Percentiles rank a stretch among this genome's conserved stretches.
Conservation (phyloP, 2,888 invertebrate genomes). For the Heliconius aoede region DNA sequence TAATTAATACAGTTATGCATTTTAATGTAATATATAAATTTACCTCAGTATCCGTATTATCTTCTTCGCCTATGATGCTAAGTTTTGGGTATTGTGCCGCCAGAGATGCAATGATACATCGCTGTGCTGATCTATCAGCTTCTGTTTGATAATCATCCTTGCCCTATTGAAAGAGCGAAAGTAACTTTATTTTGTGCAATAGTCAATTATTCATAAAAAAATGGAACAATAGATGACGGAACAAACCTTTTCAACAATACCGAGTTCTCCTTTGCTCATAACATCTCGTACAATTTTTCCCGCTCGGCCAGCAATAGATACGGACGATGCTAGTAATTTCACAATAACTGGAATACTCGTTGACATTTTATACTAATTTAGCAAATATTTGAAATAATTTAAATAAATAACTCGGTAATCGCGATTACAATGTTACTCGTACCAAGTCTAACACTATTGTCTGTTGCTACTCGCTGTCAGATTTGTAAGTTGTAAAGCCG, state of each 20-base stretch:
- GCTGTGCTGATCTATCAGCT: constrained; percentile 97
- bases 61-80: constrained; percentile 96
- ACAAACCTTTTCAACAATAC: constrained; percentile 94
- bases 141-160: constrained; percentile 98
- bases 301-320: constrained; percentile 91
- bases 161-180: constrained; percentile 79
- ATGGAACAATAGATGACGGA: constrained; percentile 39
- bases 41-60: constrained; percentile 64
- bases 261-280: constrained; percentile 93
- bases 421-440: not conserved
- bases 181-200: not conserved
- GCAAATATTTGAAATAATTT: not conserved
- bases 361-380: constrained; percentile 57
- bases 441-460: not conserved
- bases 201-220: constrained; percentile 12
- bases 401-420: not conserved
- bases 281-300: constrained; percentile 96
- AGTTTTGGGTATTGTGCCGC: constrained; percentile 91
- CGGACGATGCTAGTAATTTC: constrained; percentile 90
- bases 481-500: not conserved
- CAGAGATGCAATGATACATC: constrained; percentile 95
- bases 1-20: not conserved
- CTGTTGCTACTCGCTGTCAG: not conserved
- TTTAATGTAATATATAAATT: not conserved
- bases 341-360: constrained; percentile 86